Conservation (phyloP, 2,113 vertebrate species). For the Meles meles region DNA sequence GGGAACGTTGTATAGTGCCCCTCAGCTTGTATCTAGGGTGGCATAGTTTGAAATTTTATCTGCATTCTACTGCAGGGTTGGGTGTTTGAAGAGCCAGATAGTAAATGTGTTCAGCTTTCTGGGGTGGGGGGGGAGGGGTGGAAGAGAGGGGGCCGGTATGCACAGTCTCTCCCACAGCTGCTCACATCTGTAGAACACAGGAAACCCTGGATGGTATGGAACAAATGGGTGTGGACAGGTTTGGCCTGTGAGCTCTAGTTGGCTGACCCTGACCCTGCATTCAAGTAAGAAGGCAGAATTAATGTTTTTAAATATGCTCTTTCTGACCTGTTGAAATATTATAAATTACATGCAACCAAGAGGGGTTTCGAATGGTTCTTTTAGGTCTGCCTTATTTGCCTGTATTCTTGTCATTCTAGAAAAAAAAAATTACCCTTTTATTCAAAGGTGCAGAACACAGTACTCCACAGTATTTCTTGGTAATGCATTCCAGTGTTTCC, state of each 20-base stretch:
- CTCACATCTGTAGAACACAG: background rate
- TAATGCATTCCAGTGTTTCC: background rate
- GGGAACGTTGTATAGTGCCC: background rate
- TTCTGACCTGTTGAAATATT: background rate
- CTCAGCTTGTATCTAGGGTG: background rate
- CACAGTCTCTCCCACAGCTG: background rate
- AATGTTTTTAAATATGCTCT: background rate
- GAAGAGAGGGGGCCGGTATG: too few species aligned
- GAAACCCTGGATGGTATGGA: background rate
- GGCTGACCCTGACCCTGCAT: background rate
- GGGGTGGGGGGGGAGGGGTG: accelerated
- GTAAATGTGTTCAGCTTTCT: background rate
- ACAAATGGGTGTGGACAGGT: accelerated
- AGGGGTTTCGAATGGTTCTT: background rate
- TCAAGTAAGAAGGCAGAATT: background rate
- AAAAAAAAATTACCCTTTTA: background rate
- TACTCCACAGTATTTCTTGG: background rate
- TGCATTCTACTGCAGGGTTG: background rate
- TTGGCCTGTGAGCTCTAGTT: background rate
- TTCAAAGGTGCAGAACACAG: background rate
- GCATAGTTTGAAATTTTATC: background rate
- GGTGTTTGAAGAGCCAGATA: background rate
- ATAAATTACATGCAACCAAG: background rate
- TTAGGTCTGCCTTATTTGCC: background rate
- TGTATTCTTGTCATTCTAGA: background rate